Evolutionary conservation across 2,888 invertebrate genomes (phyloP).

Genomic region (Reticulitermes lucifugus): DNA sequence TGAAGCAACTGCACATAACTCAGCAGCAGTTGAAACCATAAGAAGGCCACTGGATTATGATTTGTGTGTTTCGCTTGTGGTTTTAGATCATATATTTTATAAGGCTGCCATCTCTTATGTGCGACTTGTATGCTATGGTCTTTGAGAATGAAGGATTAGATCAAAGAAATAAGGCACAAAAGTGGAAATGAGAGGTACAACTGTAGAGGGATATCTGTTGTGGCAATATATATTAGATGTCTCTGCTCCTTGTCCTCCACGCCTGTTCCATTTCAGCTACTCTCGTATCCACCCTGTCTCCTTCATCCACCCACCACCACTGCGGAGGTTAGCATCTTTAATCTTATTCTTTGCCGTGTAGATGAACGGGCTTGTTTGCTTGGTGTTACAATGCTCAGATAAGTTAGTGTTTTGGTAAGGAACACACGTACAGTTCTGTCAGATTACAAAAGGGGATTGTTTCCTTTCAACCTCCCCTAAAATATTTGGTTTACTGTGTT

Average conservation of each 20-base stretch:
- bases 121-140: neutral
- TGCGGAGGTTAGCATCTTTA: conserved; percentile 9
- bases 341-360: conserved; percentile 31
- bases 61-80: neutral
- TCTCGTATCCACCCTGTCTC: neutral
- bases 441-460: too few species aligned
- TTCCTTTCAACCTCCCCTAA: too few species aligned
- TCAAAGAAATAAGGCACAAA: neutral
- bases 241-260: neutral
- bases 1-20: neutral
- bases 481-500: too few species aligned
- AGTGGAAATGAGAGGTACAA: neutral
- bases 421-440: neutral
- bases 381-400: conserved; percentile 21
- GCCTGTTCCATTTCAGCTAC: neutral
- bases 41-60: neutral
- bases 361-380: conserved; percentile 33
- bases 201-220: conserved; percentile 16
- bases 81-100: neutral
- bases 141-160: neutral
- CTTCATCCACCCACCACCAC: neutral
- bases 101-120: too few species aligned
- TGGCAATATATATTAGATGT: conserved; percentile 16
- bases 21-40: neutral
- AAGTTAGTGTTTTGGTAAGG: neutral